Conservation (phyloP, 2,113 vertebrate species). For the Glareola pratincola region DNA sequence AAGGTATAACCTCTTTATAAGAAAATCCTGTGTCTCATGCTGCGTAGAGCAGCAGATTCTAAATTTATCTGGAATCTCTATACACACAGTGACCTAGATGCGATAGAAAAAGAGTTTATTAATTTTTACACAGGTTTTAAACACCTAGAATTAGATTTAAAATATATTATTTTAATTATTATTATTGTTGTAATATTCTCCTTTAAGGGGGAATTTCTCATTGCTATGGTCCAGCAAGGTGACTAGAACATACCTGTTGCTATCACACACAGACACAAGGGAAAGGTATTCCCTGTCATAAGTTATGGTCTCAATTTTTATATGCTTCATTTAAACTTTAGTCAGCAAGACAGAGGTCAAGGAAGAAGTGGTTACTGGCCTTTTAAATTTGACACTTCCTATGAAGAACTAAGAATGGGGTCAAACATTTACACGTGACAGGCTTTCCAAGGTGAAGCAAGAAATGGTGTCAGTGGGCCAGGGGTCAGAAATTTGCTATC, state of each 20-base stretch:
- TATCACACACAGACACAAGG: not conserved
- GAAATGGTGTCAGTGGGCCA: not conserved
- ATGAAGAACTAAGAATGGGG: not conserved
- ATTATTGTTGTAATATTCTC: too few species aligned
- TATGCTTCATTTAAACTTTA: not conserved
- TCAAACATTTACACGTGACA: not conserved
- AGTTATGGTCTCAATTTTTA: not conserved
- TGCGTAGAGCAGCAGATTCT: not conserved
- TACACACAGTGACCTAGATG: not conserved
- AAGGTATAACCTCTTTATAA: not conserved
- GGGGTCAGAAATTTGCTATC: not conserved
- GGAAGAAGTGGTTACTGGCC: not conserved
- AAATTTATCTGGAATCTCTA: not conserved
- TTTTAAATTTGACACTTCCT: not conserved
- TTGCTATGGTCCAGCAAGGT: not conserved
- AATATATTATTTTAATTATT: not conserved
- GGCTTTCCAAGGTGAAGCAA: not conserved
- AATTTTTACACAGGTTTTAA: not conserved
- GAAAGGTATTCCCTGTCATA: not conserved
- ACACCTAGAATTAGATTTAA: not conserved
- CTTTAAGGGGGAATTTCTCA: not conserved
- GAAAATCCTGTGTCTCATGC: not conserved
- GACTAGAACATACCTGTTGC: not conserved
- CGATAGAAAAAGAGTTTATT: not conserved
- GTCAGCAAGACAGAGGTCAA: not conserved